Evolutionary conservation across 2,113 vertebrate genomes (phyloP).

Genomic region (Macaca nemestrina): DNA sequence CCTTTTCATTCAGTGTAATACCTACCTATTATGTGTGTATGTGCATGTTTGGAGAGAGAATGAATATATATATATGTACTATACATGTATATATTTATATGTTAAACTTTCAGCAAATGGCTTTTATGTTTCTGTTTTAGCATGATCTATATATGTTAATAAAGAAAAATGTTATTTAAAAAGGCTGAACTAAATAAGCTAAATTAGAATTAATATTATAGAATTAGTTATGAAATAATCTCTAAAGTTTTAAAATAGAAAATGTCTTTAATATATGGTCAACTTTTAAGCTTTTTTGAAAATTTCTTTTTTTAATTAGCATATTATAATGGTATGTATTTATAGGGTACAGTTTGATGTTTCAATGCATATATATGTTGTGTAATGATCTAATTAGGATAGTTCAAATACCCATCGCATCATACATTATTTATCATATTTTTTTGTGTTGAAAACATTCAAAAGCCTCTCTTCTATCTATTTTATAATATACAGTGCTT

Average conservation of each 20-base stretch:
- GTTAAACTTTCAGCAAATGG: neutral
- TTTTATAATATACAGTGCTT: neutral
- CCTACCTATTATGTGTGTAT: neutral
- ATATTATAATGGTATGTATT: neutral
- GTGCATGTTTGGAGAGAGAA: neutral
- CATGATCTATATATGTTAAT: neutral
- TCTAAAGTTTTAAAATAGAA: neutral
- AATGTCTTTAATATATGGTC: neutral
- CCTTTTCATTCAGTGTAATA: neutral
- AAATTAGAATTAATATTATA: neutral
- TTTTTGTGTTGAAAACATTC: neutral
- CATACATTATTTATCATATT: neutral
- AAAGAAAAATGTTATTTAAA: neutral
- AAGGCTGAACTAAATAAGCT: neutral
- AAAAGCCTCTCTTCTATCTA: neutral
- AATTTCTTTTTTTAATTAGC: neutral
- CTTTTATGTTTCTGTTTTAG: neutral
- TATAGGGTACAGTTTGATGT: neutral
- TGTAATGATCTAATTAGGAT: neutral
- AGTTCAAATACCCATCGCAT: neutral
- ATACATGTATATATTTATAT: neutral
- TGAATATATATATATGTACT: neutral
- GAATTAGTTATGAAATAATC: constrained; percentile 6
- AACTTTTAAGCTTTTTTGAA: neutral
- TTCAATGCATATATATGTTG: neutral